Evolutionary conservation across 2,888 invertebrate species (phyloP), one percentile per base, ranked within the genome.

Genomic region (Hydraecia micacea): DNA sequence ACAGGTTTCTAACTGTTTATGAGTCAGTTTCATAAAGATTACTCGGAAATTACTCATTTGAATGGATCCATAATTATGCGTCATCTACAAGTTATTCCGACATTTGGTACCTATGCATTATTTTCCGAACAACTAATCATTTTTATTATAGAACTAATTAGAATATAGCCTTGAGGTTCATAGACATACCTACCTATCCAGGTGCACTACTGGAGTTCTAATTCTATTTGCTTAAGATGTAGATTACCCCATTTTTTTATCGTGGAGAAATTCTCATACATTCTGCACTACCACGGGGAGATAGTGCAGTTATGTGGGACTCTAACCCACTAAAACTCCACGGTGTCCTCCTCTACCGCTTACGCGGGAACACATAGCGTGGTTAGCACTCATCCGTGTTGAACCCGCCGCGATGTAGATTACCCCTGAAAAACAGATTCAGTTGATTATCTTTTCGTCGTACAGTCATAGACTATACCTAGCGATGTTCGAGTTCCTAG

Each of bases 21-120:
- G 52, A 52, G 25, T 65, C 62, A 74, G 73, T 85, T 80, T 86
- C 84, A 73, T 74, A 74, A 36, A 69, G 80, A 80, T 86, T 79
- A 83, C 84, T 66, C 62, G 84, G 84, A 85, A 85, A 74, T 86
- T 68, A 73, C 84, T 85, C 58, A 80, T 74, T 75, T 80, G 28
- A 72, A 86, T 76, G 32, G n/a, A 68, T 60, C 36, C 60, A 66
- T 72, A 75, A 83, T 80, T 77, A 71, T 84, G 73, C 86, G 86
- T 86, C 84, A 88, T 79, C 73, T 49, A 68, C 39, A 58, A 42
- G 52, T 62, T 18, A 75, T 77, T 73, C 52, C 52, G 36, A 52
- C 62, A 80, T 74, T 74, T 62, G 68, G 71, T 58, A 46, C 13
- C 42, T 13, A 77, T 77, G 76, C 75, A 79, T 46, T 36, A 67